Percentiles rank a stretch among this genome's conserved stretches.
Evolutionary conservation across 2,888 invertebrate species (phyloP).

Genomic region (Cryptocephalus moraei): DNA sequence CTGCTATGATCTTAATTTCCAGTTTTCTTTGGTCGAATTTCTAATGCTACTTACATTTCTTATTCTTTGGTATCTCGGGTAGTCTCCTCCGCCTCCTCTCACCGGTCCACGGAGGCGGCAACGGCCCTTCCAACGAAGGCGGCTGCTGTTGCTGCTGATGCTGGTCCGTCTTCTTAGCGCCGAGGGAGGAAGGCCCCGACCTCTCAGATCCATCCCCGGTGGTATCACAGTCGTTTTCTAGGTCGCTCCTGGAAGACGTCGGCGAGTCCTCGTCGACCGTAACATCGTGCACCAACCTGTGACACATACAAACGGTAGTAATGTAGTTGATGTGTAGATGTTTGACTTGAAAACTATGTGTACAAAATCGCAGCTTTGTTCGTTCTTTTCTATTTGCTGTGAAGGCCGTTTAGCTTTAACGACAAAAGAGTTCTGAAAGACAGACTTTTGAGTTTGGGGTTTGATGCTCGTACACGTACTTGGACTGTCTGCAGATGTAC

Average conservation of each 20-base stretch:
- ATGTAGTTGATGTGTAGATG: too few relatives aligned
- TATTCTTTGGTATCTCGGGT: conserved; percentile 83
- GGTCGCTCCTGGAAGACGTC: conserved; percentile 65
- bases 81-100: conserved; percentile 71
- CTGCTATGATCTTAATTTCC: too few relatives aligned
- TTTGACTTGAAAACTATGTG: too few relatives aligned
- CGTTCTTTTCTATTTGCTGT: too few relatives aligned
- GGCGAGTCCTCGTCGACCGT: conserved; percentile 73
- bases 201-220: conserved; percentile 11
- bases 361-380: too few relatives aligned
- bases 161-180: conserved; percentile 8
- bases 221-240: conserved; percentile 44
- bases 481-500: too few relatives aligned
- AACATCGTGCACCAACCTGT: conserved; percentile 75
- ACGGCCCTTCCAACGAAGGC: conserved; percentile 10
- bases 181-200: conserved; percentile 11
- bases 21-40: too few relatives aligned
- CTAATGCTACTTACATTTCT: conserved; percentile 70
- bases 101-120: conserved; percentile 22
- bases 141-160: conserved; percentile 5
- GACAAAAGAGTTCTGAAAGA: too few relatives aligned
- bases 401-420: too few relatives aligned
- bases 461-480: too few relatives aligned
- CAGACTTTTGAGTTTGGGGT: too few relatives aligned
- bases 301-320: conserved; percentile 9